phyloP scores from a whole-genome alignment of 2,888 invertebrate species.

The Andrena hattorfiana region DNA sequence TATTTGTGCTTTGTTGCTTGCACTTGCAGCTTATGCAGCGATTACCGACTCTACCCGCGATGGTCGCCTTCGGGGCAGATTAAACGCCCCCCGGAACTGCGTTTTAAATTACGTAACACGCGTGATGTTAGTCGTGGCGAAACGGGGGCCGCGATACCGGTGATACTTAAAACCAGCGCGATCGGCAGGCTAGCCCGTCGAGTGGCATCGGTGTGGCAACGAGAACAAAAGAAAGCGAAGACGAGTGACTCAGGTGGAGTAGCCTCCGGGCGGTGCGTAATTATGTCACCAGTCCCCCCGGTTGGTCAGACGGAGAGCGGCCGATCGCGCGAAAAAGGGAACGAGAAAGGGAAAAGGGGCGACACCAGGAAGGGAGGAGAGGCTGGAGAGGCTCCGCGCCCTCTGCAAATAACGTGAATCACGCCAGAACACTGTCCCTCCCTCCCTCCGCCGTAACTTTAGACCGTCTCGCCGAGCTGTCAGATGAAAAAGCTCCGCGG shows the following conservation, averaged over 20 bases:
- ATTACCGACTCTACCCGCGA: neutral
- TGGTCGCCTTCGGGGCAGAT: slow-evolving; percentile 9
- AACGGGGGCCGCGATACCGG: slow-evolving; percentile 20
- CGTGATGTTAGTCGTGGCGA: slow-evolving; percentile 34
- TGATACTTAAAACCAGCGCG: slow-evolving; percentile 61
- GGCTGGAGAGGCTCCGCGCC: slow-evolving; percentile 33
- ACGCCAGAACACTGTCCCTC: slow-evolving; percentile 59
- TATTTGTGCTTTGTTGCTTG: no score
- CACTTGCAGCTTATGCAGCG: neutral
- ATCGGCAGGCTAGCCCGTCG: slow-evolving; percentile 39
- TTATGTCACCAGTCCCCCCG: slow-evolving; percentile 81
- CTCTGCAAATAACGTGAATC: slow-evolving; percentile 80
- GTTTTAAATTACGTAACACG: slow-evolving; percentile 46
- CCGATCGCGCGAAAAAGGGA: slow-evolving; percentile 49
- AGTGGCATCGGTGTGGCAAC: slow-evolving; percentile 48
- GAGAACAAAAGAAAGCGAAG: slow-evolving; percentile 79
- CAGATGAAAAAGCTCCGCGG: slow-evolving; percentile 53
- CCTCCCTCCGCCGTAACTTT: slow-evolving; percentile 45
- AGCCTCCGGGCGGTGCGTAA: slow-evolving; percentile 79
- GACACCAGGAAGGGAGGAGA: slow-evolving; percentile 11
- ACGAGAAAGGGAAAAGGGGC: slow-evolving; percentile 4
- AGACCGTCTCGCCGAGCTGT: slow-evolving; percentile 26
- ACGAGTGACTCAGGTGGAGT: slow-evolving; percentile 81
- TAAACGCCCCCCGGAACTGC: slow-evolving; percentile 37
- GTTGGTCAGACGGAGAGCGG: slow-evolving; percentile 66